phyloP scores from a whole-genome alignment of 2,797 vertebrate genomes.

The Cynopterus sphinx region DNA sequence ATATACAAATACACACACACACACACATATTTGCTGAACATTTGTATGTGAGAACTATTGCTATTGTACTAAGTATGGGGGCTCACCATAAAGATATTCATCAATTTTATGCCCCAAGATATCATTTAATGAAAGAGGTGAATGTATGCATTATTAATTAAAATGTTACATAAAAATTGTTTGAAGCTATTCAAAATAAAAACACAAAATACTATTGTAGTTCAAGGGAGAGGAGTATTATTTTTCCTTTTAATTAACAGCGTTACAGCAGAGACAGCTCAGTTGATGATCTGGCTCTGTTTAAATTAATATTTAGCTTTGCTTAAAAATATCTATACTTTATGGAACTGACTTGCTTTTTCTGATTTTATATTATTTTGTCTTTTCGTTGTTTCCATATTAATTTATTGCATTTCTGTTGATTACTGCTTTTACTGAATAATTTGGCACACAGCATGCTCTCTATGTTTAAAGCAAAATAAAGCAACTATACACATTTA shows the following conservation, averaged over 20 bases:
- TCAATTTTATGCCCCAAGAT: neutral
- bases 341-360: neutral
- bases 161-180: neutral
- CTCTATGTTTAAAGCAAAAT: slow-evolving; percentile 5
- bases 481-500: neutral
- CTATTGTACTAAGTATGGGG: neutral
- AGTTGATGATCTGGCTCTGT: neutral
- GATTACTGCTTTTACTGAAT: neutral
- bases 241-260: neutral
- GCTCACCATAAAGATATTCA: neutral
- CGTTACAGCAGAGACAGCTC: neutral
- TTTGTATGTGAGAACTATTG: neutral
- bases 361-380: neutral
- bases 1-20: too few relatives aligned
- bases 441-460: neutral
- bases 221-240: neutral
- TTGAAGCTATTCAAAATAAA: neutral
- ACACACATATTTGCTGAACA: neutral
- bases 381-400: neutral
- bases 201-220: neutral
- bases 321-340: neutral
- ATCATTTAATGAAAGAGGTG: neutral
- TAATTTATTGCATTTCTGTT: neutral
- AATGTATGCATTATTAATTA: neutral
- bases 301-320: slow-evolving; percentile 48